These are phyloP conservation scores for Nasua narica DNA, from an alignment of 2,797 vertebrate genomes.

Conservation along the genomic window DNA sequence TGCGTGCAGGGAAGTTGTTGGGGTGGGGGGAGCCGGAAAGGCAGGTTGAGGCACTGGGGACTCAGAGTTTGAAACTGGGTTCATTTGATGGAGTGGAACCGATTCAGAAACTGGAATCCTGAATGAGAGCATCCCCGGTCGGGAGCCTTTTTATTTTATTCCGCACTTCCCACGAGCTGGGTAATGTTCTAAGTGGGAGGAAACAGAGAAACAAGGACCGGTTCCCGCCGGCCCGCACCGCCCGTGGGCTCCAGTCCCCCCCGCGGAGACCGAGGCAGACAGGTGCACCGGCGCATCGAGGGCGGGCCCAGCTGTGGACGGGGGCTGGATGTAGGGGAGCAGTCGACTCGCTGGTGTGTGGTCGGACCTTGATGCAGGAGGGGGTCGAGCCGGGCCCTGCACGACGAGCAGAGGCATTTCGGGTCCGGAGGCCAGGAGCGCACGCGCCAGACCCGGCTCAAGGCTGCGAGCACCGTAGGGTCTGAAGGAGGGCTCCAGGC, in stretches of 20 bases:
- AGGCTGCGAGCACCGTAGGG: rapidly evolving
- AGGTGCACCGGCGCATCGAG: rapidly evolving
- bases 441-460: rapidly evolving
- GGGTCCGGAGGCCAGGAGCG: too few species aligned
- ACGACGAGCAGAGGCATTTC: rapidly evolving
- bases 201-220: not conserved
- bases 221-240: rapidly evolving
- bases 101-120: rapidly evolving
- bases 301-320: too few species aligned
- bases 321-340: not conserved
- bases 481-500: rapidly evolving
- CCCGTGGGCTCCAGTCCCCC: rapidly evolving
- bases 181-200: not conserved
- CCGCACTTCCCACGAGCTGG: not conserved
- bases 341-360: not conserved
- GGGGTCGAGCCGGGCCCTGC: rapidly evolving
- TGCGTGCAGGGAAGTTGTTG: rapidly evolving
- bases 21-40: too few species aligned
- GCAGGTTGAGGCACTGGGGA: too few species aligned
- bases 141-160: not conserved
- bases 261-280: rapidly evolving
- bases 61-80: rapidly evolving
- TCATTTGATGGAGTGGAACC: not conserved
- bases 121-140: rapidly evolving
- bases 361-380: rapidly evolving